Base-by-base conservation (phyloP, 2,888 invertebrate genomes). In the Drosophila formosana region DNA sequence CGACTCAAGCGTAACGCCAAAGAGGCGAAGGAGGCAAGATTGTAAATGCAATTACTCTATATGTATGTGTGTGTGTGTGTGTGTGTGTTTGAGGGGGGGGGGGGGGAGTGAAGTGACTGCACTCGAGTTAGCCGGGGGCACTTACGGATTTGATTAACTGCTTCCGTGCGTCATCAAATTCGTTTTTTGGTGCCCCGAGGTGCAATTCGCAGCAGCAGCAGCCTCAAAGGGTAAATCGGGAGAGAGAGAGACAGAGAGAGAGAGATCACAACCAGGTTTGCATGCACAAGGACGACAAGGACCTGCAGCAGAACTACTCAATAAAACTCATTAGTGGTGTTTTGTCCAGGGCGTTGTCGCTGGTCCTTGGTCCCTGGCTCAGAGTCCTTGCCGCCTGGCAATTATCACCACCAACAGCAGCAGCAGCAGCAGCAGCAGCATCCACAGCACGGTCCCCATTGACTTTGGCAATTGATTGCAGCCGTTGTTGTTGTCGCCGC, bases 381-480 rank as follows among this genome's bases (percentile, higher is more conserved):
- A 3, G 25, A 4, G 25, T 32, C 2, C 23, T 13, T 64, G 43
- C 39, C 60, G 68, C 56, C 80, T 89, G 87, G 88, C 90, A 88
- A 88, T 88, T 88, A 89, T 89, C 82, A 77, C 76, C 72, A 75
- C 76, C 86, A 62, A 2, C 49, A 68, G 71, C 28, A 28, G 1
- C 18, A 1, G 1, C 28, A 5, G 78, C 86, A 62, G n/a, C n/a
- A n/a, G n/a, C n/a, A 62, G 18, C 49, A 68, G 71, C 28, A 28
- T 1, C 18, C 1, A 2, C 28, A 5, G 78, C 86, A 62, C 49
- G 72, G 71, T 82, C 75, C 60, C 88, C 82, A 88, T 87, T 89
- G 85, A 88, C 85, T 88, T 80, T 89, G 88, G 89, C 88, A 89
- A 89, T 86, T 86, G 89, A 86, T 89, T 89, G 89, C 86, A 81